Base-by-base conservation (phyloP, 2,113 vertebrate species). In the Asarcornis scutulata region DNA sequence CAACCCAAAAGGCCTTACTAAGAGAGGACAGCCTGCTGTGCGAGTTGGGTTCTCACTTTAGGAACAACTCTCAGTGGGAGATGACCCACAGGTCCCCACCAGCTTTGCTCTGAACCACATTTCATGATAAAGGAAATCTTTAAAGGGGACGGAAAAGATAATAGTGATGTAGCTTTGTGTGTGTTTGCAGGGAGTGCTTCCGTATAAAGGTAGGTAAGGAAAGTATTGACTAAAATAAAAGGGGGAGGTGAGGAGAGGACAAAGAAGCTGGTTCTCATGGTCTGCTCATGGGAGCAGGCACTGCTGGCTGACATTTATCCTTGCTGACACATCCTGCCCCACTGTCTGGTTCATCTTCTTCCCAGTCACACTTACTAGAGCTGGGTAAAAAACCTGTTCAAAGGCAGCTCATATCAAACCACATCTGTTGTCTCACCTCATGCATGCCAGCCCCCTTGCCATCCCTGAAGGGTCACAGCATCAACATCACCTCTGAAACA, bases 391-490 rank as follows among this genome's bases (percentile, higher is more conserved):
- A 40, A 21, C 31, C 16, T 18, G 20, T 42, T 59, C 21, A 22
- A 85, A 66, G 55, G 38, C 17, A 68, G 26, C 44, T 62, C 17
- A 7, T 15, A 11, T 34, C 84, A 58, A 83, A 80, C 25, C 20
- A 16, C 29, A 73, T 36, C 23, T 38, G 26, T 69, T 42, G 52
- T 32, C 63, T 78, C 69, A 60, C 17, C 38, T 53, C 71, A 44
- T 8, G 25, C 73, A 44, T 1, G 0, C 20, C 60, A 77, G 29
- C 7, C 27, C 9, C 15, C 20, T 63, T 6, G 0, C 17, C 36
- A 59, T 2, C 38, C 36, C 64, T 40, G 9, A 42, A 93, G 46
- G 14, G 21, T 18, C 25, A 59, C 53, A 53, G 44, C 79, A 60
- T 3, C 53, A 64, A 42, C 5, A 60, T 86, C 68, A 86, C 29